A percentile compares a stretch with the other conserved stretches of the same genome.
Evolutionary conservation across 2,113 vertebrate species (phyloP).

Genomic region (Stercorarius parasiticus): DNA sequence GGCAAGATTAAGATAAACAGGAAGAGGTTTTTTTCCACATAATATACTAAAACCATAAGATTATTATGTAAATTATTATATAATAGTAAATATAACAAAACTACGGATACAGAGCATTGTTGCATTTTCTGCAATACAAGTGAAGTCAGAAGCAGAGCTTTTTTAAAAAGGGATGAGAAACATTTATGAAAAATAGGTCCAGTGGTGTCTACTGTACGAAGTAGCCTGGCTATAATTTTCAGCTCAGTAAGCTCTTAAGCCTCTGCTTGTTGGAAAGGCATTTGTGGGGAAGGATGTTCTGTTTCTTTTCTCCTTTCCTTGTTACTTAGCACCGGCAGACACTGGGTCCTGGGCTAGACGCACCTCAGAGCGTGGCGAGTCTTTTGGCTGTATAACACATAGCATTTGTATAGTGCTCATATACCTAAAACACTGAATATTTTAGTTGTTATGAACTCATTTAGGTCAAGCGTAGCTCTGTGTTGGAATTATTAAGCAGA

Average conservation of each 20-base stretch:
- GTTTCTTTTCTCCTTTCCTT: slow-evolving; percentile 13
- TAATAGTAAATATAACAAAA: not conserved
- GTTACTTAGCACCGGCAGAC: not conserved
- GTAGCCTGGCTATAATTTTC: not conserved
- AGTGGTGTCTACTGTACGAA: not conserved
- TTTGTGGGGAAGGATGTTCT: slow-evolving; percentile 19
- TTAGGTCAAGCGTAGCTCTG: not conserved
- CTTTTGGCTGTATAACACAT: not conserved
- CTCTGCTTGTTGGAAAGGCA: not conserved
- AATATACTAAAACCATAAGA: not conserved
- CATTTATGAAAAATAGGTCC: not conserved
- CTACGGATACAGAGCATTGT: not conserved
- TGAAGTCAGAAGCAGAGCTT: not conserved
- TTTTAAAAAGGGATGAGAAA: not conserved
- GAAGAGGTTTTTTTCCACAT: not conserved
- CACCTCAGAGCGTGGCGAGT: not conserved
- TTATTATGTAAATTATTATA: not conserved
- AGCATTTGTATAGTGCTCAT: not conserved
- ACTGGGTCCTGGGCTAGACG: not conserved
- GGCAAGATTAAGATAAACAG: not conserved
- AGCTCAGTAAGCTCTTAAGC: not conserved
- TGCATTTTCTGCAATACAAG: not conserved
- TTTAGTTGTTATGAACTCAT: not conserved
- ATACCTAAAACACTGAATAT: not conserved
- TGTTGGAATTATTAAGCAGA: not conserved